phyloP scores from a whole-genome alignment of 2,888 invertebrate genomes.

The Rosalia funebris region DNA sequence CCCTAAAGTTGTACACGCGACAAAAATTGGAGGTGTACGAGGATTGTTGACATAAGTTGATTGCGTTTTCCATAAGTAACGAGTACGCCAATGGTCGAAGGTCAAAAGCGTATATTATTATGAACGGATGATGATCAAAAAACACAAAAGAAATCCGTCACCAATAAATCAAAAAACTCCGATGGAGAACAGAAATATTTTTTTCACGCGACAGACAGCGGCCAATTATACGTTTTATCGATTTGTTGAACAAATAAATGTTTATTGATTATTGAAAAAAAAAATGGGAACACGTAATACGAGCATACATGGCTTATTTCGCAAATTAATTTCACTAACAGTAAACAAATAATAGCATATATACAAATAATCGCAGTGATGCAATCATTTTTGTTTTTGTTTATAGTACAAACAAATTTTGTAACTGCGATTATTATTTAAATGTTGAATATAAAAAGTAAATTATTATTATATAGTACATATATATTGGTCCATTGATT shows the following conservation, averaged over 20 bases:
- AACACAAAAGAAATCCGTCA: slow-evolving; percentile 2
- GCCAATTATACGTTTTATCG: neutral
- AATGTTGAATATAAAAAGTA: slow-evolving; percentile 7
- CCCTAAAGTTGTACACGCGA: no score
- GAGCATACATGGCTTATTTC: slow-evolving; percentile 25
- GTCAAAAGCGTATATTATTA: slow-evolving; percentile 10
- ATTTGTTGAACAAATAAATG: slow-evolving; percentile 8
- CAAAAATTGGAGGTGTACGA: no score
- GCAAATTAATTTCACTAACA: slow-evolving; percentile 31
- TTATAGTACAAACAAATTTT: slow-evolving; percentile 26
- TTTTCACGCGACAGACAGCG: neutral
- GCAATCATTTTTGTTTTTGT: slow-evolving; percentile 23
- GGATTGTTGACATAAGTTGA: no score
- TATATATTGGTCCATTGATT: no score
- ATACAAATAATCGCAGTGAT: slow-evolving; percentile 24
- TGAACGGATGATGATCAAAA: slow-evolving; percentile 2
- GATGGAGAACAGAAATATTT: neutral
- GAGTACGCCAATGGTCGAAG: slow-evolving; percentile 11
- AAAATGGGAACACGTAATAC: slow-evolving; percentile 16
- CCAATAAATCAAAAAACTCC: neutral
- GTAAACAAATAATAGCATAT: slow-evolving; percentile 31
- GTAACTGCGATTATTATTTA: slow-evolving; percentile 19
- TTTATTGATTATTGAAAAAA: slow-evolving; percentile 17
- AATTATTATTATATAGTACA: no score
- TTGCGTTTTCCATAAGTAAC: neutral